Evolutionary conservation across 1,140 invertebrate species (phyloP).

Genomic region (Anoplolepis gracilipes): DNA sequence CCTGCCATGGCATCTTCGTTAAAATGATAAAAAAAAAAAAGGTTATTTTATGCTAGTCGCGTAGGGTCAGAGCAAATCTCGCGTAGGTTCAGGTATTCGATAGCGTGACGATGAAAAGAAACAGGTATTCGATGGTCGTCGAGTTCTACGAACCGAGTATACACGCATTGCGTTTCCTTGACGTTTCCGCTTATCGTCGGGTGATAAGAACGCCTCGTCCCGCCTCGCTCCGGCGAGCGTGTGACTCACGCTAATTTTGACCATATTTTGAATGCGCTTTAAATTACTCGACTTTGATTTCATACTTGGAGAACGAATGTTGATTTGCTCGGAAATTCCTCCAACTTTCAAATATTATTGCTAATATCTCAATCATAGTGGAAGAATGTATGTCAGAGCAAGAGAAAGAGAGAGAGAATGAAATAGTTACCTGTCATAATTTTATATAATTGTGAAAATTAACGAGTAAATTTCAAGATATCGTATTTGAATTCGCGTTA

Average conservation of each 20-base stretch:
- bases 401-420: neutral
- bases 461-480: neutral
- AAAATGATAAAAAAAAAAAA: neutral
- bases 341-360: neutral
- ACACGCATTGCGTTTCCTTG: constrained; percentile 33
- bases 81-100: constrained; percentile 23
- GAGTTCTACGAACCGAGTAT: constrained; percentile 13
- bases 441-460: neutral
- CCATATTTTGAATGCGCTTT: constrained; percentile 23
- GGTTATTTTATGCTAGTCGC: neutral
- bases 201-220: constrained; percentile 48
- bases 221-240: constrained; percentile 7
- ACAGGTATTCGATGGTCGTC: constrained; percentile 7
- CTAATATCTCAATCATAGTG: neutral
- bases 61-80: neutral
- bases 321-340: neutral
- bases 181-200: constrained; percentile 49
- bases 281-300: constrained; percentile 37
- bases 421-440: neutral
- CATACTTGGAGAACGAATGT: neutral
- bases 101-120: neutral
- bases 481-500: neutral
- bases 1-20: neutral
- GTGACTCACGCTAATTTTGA: constrained; percentile 65
- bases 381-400: neutral